Evolutionary conservation across 1,140 invertebrate species (phyloP).

Genomic region (Idris sp.): DNA sequence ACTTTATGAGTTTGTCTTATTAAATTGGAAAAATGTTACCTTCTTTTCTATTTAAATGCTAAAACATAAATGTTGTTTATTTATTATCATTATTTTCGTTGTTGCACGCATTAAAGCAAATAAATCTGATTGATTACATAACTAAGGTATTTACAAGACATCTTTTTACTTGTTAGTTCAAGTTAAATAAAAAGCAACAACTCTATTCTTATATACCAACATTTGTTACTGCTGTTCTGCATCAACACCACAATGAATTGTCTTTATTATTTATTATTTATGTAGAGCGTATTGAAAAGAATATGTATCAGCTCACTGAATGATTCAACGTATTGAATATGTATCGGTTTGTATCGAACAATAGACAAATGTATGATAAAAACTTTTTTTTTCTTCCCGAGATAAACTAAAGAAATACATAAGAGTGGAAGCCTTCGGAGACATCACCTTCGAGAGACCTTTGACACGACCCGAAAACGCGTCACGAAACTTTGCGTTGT

Average conservation of each 20-base stretch:
- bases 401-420: conserved; percentile 56
- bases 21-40: too few relatives aligned
- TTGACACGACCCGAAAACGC: conserved; percentile 67
- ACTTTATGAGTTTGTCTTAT: too few relatives aligned
- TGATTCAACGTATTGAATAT: conserved; percentile 57
- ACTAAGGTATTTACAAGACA: too few relatives aligned
- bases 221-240: neutral
- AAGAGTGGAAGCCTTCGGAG: conserved; percentile 53
- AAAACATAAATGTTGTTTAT: too few relatives aligned
- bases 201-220: too few relatives aligned
- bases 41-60: too few relatives aligned
- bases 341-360: conserved; percentile 51
- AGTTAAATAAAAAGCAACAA: too few relatives aligned
- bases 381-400: conserved; percentile 44
- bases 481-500: conserved; percentile 64
- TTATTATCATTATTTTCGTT: too few relatives aligned
- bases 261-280: conserved; percentile 46
- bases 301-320: conserved; percentile 53
- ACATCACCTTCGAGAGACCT: conserved; percentile 67
- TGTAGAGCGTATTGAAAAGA: conserved; percentile 39
- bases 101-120: too few relatives aligned
- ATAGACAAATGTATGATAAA: conserved; percentile 55
- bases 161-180: too few relatives aligned
- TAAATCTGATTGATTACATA: too few relatives aligned
- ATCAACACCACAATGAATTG: conserved; percentile 13